Base-by-base conservation (phyloP, 2,113 vertebrate species). In the Heterotis niloticus region DNA sequence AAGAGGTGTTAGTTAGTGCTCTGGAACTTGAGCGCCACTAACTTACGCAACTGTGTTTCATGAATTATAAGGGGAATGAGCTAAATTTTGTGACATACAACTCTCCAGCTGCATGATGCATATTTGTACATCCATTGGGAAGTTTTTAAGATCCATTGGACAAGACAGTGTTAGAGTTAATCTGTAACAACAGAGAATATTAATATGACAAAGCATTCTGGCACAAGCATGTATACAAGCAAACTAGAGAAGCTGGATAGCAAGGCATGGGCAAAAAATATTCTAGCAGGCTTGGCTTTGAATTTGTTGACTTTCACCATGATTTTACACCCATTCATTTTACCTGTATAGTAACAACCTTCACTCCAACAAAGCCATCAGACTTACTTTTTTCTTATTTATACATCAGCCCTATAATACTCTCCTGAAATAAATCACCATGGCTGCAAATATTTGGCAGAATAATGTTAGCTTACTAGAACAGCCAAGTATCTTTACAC, bases 51-150 rank as follows among this genome's bases (percentile, higher is more conserved):
- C 20, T 17, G 14, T 11, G 34, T 62, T 62, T 20, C 20, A 20
- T 17, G 14, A 4, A 62, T 62, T 62, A 3, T 62, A 20, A 62
- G 13, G 1, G 3, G 4, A 23, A 54, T 72, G 54, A 72, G 54
- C 10, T 44, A 56, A 56, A 24, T 56, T 5, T 56, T 18, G 51
- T 14, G 78, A 94, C 93, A 94, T 90, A 94, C 93, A 94, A 77
- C 93, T 94, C 88, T 94, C 93, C 80, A 94, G 83, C 81, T 94
- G 93, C 93, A 94, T 94, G 87, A 94, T 94, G 82, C 93, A 94
- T 17, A 92, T 94, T 84, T 94, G 93, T 28, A 94, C 93, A 79
- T 94, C 93, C 93, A 94, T 94, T 64, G 93, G 93, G 80, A 94
- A 94, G 88, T 94, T 94, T 89, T 94, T 94, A 81, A 94, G 93